A percentile compares a stretch with the other conserved stretches of the same genome.
These are phyloP conservation scores for Nezara viridula DNA, from an alignment of 2,888 invertebrate genomes.

Conservation along the genomic window DNA sequence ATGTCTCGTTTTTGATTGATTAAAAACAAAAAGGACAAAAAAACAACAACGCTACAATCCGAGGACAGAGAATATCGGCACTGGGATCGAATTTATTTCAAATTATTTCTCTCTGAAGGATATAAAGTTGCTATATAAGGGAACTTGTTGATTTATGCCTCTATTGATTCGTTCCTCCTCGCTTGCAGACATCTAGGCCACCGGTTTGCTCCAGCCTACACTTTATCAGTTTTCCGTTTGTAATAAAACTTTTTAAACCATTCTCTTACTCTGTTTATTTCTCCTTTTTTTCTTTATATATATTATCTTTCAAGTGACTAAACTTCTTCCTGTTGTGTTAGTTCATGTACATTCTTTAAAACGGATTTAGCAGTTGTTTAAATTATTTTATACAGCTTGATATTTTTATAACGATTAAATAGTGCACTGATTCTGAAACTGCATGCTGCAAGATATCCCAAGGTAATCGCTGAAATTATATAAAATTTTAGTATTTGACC, in stretches of 20 bases:
- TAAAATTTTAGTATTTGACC: too few species aligned
- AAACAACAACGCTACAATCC: neutral
- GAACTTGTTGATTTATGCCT: conserved; percentile 59
- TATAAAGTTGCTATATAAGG: conserved; percentile 57
- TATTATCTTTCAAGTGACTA: neutral
- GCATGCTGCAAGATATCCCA: too few species aligned
- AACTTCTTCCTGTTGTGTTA: neutral
- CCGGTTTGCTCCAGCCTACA: neutral
- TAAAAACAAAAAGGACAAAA: neutral
- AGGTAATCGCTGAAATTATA: too few species aligned
- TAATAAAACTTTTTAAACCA: neutral
- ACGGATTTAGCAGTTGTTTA: too few species aligned
- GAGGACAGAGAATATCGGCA: neutral
- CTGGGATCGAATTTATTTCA: conserved; percentile 45
- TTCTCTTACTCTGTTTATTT: neutral
- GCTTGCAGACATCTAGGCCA: conserved; percentile 31
- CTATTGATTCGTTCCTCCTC: conserved; percentile 49
- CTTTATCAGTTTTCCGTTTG: conserved; percentile 17
- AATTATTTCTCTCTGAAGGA: conserved; percentile 33
- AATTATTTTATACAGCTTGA: too few species aligned
- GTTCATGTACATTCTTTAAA: neutral
- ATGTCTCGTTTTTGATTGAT: neutral
- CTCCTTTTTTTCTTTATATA: neutral
- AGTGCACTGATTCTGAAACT: too few species aligned
- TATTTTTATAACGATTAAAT: too few species aligned